A percentile compares a stretch with the other conserved stretches of the same genome.
These are phyloP conservation scores for Buathra laborator DNA, from an alignment of 2,888 invertebrate genomes.

Conservation along the genomic window DNA sequence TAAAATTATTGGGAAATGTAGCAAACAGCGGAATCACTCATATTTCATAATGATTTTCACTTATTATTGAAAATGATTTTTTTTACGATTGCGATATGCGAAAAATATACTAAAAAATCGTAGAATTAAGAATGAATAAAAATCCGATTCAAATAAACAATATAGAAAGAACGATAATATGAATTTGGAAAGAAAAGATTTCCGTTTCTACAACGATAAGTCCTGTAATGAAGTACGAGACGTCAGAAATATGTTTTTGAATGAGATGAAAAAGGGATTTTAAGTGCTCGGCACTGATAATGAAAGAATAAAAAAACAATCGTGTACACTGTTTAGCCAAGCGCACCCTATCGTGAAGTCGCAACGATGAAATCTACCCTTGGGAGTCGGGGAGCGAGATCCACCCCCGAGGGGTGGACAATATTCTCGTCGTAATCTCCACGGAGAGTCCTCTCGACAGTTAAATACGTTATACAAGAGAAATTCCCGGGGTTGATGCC, in stretches of 20 bases:
- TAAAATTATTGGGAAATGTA: too few relatives aligned
- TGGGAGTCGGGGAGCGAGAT: slow-evolving; percentile 43
- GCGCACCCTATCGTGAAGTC: slow-evolving; percentile 36
- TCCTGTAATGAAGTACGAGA: neutral
- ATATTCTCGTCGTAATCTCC: slow-evolving; percentile 81
- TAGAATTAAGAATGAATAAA: too few relatives aligned
- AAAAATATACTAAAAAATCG: too few relatives aligned
- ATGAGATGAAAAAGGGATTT: slow-evolving; percentile 39
- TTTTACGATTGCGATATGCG: too few relatives aligned
- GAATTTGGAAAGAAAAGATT: neutral
- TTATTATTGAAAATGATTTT: too few relatives aligned
- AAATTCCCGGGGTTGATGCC: slow-evolving; percentile 62
- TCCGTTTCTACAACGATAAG: neutral
- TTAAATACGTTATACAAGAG: slow-evolving; percentile 82
- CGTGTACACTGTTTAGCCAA: slow-evolving; percentile 51
- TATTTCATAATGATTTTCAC: too few relatives aligned
- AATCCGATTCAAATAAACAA: too few relatives aligned
- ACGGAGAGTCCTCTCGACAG: slow-evolving; percentile 78
- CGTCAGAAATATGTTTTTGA: neutral
- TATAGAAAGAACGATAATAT: neutral
- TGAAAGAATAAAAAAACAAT: slow-evolving; percentile 63
- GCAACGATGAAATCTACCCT: slow-evolving; percentile 68
- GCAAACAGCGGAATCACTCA: too few relatives aligned
- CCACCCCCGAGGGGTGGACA: slow-evolving; percentile 71
- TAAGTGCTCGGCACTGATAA: slow-evolving; percentile 39